These are phyloP conservation scores for Todus mexicanus DNA, from an alignment of 2,797 vertebrate species.

Conservation along the genomic window DNA sequence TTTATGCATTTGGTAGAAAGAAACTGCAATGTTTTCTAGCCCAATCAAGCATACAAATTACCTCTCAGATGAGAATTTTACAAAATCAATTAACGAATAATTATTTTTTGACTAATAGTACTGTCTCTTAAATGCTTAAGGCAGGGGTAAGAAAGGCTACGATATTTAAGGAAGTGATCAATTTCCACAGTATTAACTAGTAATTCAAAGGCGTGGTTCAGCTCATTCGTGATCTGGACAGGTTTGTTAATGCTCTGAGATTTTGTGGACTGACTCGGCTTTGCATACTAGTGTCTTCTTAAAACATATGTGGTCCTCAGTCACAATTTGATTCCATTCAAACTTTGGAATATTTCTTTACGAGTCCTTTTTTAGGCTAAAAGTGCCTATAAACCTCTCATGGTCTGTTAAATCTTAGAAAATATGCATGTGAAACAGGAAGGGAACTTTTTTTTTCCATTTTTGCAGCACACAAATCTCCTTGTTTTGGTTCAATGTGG, in stretches of 20 bases:
- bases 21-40: neutral
- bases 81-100: slow-evolving; percentile 36
- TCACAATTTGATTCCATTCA: neutral
- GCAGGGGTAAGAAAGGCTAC: neutral
- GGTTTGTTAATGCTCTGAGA: neutral
- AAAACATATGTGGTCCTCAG: accelerated
- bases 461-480: neutral
- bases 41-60: neutral
- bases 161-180: neutral
- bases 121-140: neutral
- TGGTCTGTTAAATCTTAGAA: neutral
- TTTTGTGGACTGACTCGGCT: neutral
- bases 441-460: neutral
- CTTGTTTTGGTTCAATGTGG: neutral
- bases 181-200: neutral
- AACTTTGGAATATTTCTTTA: neutral
- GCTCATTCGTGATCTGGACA: neutral
- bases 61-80: neutral
- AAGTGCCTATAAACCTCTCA: neutral
- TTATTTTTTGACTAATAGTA: neutral
- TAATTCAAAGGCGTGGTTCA: neutral
- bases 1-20: neutral
- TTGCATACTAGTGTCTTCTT: neutral
- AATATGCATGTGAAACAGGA: neutral
- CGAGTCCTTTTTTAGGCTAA: neutral